phyloP scores from a whole-genome alignment of 2,113 vertebrate species.

The Eupsittula cactorum region DNA sequence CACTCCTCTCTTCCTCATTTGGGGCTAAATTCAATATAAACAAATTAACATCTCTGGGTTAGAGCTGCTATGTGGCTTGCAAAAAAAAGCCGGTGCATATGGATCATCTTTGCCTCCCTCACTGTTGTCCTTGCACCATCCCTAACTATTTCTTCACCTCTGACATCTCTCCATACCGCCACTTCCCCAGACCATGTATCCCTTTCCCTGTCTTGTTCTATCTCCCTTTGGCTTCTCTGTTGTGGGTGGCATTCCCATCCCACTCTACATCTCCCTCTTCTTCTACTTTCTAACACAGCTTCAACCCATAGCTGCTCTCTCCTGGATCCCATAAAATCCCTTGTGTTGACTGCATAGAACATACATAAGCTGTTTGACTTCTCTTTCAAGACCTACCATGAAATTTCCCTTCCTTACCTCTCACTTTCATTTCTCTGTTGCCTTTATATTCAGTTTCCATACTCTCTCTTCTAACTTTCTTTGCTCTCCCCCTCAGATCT shows the following conservation, averaged over 20 bases:
- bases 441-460: neutral
- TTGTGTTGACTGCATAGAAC: neutral
- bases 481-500: neutral
- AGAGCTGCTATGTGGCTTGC: neutral
- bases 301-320: neutral
- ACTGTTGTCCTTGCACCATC: neutral
- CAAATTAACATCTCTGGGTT: neutral
- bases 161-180: neutral
- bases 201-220: neutral
- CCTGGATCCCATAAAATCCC: neutral
- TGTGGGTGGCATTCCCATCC: neutral
- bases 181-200: neutral
- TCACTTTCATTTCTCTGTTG: neutral
- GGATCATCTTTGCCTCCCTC: neutral
- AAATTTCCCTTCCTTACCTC: rapidly evolving
- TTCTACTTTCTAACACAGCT: neutral
- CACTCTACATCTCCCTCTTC: neutral
- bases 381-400: neutral
- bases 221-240: neutral
- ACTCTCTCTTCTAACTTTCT: neutral
- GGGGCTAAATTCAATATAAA: neutral
- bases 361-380: neutral
- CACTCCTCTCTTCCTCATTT: neutral
- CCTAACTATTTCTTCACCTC: neutral
- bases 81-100: neutral